Conservation (phyloP, 2,797 vertebrate genomes). For the Bothrops alternatus region DNA sequence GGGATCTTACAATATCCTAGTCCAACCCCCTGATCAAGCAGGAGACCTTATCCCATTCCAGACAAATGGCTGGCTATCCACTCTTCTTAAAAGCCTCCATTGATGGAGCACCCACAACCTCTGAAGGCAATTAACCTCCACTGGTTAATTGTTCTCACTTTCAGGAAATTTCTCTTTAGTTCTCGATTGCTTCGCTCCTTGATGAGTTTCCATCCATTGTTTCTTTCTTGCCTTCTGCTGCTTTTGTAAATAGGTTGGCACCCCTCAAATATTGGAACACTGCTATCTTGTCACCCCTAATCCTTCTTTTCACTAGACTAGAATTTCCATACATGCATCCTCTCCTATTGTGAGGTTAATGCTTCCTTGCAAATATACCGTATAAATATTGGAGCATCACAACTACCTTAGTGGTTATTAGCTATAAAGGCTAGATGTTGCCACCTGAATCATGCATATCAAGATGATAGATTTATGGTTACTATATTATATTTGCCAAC, state of each 20-base stretch:
- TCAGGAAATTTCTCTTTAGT: not conserved
- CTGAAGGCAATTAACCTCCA: not conserved
- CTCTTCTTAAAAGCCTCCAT: not conserved
- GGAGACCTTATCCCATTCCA: not conserved
- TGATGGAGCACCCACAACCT: not conserved
- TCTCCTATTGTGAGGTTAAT: not conserved
- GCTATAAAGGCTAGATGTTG: not conserved
- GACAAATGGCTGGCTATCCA: not conserved
- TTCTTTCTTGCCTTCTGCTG: not conserved
- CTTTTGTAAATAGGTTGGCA: too few relatives aligned
- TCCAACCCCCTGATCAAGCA: not conserved
- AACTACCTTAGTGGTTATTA: not conserved
- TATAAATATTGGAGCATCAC: not conserved
- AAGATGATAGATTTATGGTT: not conserved
- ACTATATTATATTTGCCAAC: not conserved
- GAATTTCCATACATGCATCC: not conserved
- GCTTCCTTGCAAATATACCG: not conserved
- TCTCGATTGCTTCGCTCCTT: not conserved
- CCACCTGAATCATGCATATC: not conserved
- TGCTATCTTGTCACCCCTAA: too few relatives aligned
- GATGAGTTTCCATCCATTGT: not conserved
- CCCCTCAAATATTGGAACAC: too few relatives aligned
- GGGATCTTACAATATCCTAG: not conserved
- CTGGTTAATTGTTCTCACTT: not conserved
- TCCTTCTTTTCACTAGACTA: not conserved